These are phyloP conservation scores for Nothobranchius furzeri DNA, from an alignment of 2,113 vertebrate genomes.

Conservation along the genomic window DNA sequence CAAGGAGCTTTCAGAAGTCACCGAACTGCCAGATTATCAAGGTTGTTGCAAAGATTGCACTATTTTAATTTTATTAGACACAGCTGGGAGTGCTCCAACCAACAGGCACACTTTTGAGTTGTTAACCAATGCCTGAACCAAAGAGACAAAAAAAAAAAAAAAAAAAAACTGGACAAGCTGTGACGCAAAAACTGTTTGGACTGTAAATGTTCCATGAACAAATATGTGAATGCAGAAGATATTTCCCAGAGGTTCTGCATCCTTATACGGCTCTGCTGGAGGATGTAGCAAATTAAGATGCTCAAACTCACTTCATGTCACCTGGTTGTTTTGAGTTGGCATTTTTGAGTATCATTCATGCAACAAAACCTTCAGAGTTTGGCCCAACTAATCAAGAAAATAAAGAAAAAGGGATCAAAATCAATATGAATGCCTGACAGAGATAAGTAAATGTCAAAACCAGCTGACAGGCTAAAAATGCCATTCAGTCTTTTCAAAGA, in stretches of 20 bases:
- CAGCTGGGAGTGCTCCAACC: conserved; percentile 5
- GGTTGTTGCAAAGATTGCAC: conserved; percentile 11
- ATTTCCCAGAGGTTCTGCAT: conserved; percentile 5
- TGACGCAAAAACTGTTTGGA: conserved; percentile 38
- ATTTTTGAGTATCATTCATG: neutral
- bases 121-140: neutral
- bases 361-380: accelerated
- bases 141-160: neutral
- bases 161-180: neutral
- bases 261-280: conserved; percentile 22
- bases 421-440: too few relatives aligned
- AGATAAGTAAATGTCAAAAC: too few relatives aligned
- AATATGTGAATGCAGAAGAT: conserved; percentile 4
- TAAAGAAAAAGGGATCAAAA: too few relatives aligned
- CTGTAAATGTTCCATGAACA: conserved; percentile 26
- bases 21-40: conserved; percentile 29
- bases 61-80: conserved; percentile 13
- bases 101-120: neutral
- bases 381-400: neutral
- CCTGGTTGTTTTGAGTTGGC: neutral
- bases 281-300: neutral
- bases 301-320: neutral
- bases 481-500: too few relatives aligned
- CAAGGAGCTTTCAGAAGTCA: neutral
- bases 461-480: too few relatives aligned